A percentile compares a stretch with the other conserved stretches of the same genome.
These are phyloP conservation scores for Ligdia adustata DNA, from an alignment of 2,888 invertebrate species.

Conservation along the genomic window DNA sequence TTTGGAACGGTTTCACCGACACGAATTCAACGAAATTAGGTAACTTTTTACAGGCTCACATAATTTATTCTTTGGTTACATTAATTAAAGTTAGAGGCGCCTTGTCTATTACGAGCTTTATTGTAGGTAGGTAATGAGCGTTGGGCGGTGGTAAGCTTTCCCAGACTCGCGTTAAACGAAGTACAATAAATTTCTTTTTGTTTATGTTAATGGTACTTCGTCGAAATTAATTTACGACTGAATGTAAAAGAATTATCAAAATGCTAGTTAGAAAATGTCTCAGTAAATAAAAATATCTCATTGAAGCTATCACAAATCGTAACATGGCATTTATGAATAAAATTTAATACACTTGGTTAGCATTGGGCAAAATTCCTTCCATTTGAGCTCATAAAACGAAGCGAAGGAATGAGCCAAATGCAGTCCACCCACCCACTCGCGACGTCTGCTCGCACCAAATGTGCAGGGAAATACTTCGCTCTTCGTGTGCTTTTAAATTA, in stretches of 20 bases:
- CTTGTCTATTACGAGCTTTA: conserved; percentile 26
- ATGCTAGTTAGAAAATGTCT: too few relatives aligned
- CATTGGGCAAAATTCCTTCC: conserved; percentile 37
- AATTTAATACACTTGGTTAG: conserved; percentile 7
- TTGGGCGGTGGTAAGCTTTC: conserved; percentile 26
- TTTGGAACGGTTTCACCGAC: conserved; percentile 50
- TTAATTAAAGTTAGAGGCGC: conserved; percentile 28
- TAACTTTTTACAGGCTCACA: conserved; percentile 43
- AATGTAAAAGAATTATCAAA: too few relatives aligned
- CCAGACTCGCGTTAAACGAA: conserved; percentile 8
- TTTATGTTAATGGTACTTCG: too few relatives aligned
- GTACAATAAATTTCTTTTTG: too few relatives aligned
- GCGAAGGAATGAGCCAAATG: conserved; percentile 62
- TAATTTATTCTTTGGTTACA: conserved; percentile 36
- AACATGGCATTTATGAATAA: conserved; percentile 1
- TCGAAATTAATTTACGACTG: too few relatives aligned
- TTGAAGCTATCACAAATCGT: background rate
- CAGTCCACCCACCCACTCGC: conserved; percentile 58
- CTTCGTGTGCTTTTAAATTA: conserved; percentile 29
- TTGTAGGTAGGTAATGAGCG: conserved; percentile 30
- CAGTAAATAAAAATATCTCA: too few relatives aligned
- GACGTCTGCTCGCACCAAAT: conserved; percentile 45
- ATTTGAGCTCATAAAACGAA: conserved; percentile 56
- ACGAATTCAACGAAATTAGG: conserved; percentile 50
- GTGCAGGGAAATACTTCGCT: conserved; percentile 41